Base-by-base conservation (phyloP, 1,140 invertebrate genomes). In the Plodia interpunctella region DNA sequence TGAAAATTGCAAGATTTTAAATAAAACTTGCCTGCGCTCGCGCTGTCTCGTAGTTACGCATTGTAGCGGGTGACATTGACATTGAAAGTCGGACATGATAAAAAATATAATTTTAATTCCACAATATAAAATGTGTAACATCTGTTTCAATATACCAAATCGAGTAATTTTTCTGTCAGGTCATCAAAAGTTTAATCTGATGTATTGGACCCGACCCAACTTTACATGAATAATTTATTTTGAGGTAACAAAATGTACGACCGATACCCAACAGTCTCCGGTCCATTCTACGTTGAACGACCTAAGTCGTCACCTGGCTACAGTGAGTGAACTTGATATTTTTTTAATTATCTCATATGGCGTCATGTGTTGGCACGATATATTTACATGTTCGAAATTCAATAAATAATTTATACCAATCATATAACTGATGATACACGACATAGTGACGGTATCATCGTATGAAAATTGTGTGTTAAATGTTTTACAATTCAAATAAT, bases 231-330 rank as follows among this genome's bases (percentile, higher is more conserved):
- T 32, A 32, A 32, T 32, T 32, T 32, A 8, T 32, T 32, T 32
- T 11, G 30, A 10, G 6, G 11, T 10, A 32, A 32, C 30, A 68
- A 50, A 28, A 74, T 74, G 64, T 58, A 65, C 44, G 68, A 68
- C 25, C 30, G 51, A 6, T 65, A 70, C 28, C 54, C 70, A 0
- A 11, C 55, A 5, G 64, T 82, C n/a, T 62, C 67, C 18, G 77
- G 74, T 17, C 70, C 79, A 0, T 74, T 66, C 55, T 79, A 73
- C 57, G 52, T 71, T 38, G 58, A 62, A 13, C 61, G 57, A 13
- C 74, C 72, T 9, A 63, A 72, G 5, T 74, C 75, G 63, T 56
- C 64, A 20, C 72, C 74, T 5, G 56, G 57, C 53, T 72, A 56
- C 52, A 55, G 79, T 84, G 63, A 82, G 81, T 79, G 21, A 28